Evolutionary conservation across 2,113 vertebrate species (phyloP).

Genomic region (Cromileptes altivelis): DNA sequence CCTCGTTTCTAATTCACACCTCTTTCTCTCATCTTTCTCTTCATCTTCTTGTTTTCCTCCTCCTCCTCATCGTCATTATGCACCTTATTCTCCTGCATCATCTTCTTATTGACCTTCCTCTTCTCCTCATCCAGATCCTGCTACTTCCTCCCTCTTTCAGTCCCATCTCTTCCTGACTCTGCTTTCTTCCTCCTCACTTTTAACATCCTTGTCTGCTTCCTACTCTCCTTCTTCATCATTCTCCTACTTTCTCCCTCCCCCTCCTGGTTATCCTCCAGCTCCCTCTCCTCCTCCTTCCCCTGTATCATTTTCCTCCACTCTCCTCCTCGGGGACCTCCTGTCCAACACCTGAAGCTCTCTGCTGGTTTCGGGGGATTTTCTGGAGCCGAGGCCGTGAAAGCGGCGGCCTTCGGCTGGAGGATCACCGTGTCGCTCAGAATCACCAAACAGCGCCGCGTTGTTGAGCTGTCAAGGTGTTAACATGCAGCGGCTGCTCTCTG

Average conservation of each 20-base stretch:
- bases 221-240: not conserved
- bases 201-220: not conserved
- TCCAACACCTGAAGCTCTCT: constrained; percentile 53
- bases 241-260: not conserved
- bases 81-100: not conserved
- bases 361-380: constrained; percentile 60
- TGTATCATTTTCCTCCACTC: not conserved
- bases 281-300: no score
- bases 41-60: no score
- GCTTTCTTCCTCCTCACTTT: not conserved
- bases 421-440: constrained; percentile 56
- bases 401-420: constrained; percentile 40
- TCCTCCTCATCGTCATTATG: not conserved
- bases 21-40: not conserved
- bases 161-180: not conserved
- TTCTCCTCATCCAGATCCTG: not conserved
- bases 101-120: not conserved
- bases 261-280: not conserved
- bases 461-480: constrained; percentile 22
- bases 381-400: constrained; percentile 66
- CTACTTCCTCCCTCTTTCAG: not conserved
- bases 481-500: constrained; percentile 41
- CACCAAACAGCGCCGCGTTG: constrained; percentile 11
- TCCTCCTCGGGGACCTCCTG: constrained; percentile 34
- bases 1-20: not conserved